phyloP scores from a whole-genome alignment of 2,113 vertebrate genomes.

The Rhynchomys soricoides region DNA sequence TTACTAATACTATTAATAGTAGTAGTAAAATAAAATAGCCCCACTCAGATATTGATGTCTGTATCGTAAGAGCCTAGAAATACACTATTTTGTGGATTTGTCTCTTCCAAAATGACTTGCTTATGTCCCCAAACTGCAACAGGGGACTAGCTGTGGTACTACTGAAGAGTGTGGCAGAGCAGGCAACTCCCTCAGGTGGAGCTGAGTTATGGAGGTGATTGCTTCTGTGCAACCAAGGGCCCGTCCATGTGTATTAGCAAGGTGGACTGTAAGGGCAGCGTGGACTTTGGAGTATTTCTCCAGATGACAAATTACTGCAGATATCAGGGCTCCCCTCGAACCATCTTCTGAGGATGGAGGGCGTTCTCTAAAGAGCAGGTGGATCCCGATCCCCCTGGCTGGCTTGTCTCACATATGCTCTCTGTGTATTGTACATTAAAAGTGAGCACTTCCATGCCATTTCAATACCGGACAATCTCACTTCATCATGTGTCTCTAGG shows the following conservation, averaged over 20 bases:
- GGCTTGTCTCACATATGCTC: fast-evolving
- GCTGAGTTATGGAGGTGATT: fast-evolving
- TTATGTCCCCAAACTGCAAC: fast-evolving
- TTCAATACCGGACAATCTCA: fast-evolving
- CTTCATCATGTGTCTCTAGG: fast-evolving
- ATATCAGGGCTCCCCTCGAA: background rate
- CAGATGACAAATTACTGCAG: background rate
- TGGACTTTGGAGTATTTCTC: background rate
- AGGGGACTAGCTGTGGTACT: fast-evolving
- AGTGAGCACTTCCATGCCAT: fast-evolving
- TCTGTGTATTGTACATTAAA: fast-evolving
- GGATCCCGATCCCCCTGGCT: fast-evolving
- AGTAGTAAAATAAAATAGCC: background rate
- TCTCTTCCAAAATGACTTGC: background rate
- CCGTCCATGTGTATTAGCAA: fast-evolving
- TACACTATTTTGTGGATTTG: background rate
- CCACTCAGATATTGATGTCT: fast-evolving
- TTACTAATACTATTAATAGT: background rate
- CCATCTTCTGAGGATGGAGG: background rate
- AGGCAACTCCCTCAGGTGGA: fast-evolving
- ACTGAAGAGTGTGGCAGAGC: fast-evolving
- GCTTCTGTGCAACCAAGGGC: fast-evolving
- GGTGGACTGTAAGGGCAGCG: background rate
- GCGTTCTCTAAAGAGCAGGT: background rate
- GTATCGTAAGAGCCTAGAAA: fast-evolving